phyloP scores from a whole-genome alignment of 2,797 vertebrate species.

The Poeciliopsis gracilis region DNA sequence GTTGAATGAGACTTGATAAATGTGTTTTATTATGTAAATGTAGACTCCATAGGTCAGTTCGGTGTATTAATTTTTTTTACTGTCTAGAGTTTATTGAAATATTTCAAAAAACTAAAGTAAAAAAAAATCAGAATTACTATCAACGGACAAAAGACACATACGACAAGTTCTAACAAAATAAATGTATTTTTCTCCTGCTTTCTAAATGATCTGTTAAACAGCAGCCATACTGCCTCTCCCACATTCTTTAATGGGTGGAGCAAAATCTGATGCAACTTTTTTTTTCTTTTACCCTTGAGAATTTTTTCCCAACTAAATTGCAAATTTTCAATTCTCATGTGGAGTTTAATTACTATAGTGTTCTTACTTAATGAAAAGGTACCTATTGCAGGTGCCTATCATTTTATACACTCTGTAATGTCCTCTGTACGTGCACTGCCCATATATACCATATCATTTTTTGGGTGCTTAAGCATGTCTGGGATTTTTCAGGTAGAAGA shows the following conservation, averaged over 20 bases:
- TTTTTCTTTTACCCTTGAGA: constrained; percentile 11
- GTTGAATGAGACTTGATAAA: constrained; percentile 3
- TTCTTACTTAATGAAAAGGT: background rate
- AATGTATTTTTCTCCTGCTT: constrained; percentile 6
- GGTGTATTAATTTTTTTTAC: background rate
- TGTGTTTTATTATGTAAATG: constrained; percentile 6
- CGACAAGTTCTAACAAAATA: background rate
- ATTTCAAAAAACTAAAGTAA: background rate
- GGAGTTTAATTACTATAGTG: background rate
- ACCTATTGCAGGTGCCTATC: no score
- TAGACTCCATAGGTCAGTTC: constrained; percentile 9
- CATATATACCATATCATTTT: background rate
- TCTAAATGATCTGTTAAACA: constrained; percentile 4
- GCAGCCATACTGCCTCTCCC: background rate
- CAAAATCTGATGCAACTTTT: background rate
- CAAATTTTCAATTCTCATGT: background rate
- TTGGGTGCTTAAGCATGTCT: background rate
- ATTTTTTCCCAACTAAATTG: background rate
- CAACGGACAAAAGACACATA: background rate
- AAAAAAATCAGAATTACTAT: background rate
- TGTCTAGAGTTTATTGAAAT: background rate
- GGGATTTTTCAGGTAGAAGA: background rate
- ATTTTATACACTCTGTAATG: background rate
- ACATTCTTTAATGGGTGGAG: background rate
- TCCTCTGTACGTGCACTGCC: no score